Base-by-base conservation (phyloP, 2,113 vertebrate genomes). In the Rhinoderma darwinii region DNA sequence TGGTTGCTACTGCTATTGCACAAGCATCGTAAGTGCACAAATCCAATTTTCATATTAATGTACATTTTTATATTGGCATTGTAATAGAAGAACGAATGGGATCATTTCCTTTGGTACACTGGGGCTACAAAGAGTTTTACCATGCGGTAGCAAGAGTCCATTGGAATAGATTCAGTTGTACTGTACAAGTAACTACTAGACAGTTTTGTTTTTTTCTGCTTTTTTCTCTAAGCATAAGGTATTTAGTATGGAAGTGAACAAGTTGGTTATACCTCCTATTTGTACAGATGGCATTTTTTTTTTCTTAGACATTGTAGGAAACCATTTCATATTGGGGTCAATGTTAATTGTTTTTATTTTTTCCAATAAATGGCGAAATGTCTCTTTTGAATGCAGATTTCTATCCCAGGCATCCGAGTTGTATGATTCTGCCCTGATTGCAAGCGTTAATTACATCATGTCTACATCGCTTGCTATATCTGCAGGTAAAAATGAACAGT, bases 361-460 rank as follows among this genome's bases (percentile, higher is more conserved):
- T 56, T 1, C 20, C 4, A 63, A 4, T 15, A 14, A 27, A 14
- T 63, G 11, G 44, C 44, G 12, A 75, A 43, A 44, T 76, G 25
- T 50, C 15, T 77, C 5, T 77, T 25, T 43, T 75, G 5, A 4
- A n/a, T 77, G 27, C 74, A 77, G 98, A 72, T 99, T 99, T 93
- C 90, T 99, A 88, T 93, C 95, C 82, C 96, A 99, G 59, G 97
- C 97, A 5, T 96, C 95, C 0, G 94, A 96, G 89, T 92, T 98
- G 22, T 95, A 98, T 0, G 96, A 99, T 90, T 94, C 96, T 5
- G 96, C 95, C n/a, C 88, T 97, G 90, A 96, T 99, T 3, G 94
- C 97, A 88, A 95, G 97, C 0, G 54, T 97, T 18, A 97, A 97
- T 90, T 99, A 99, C 88, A 96, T 98, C 88, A 89, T 99, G 0